phyloP scores from a whole-genome alignment of 1,140 invertebrate species.

The Cherax destructor region DNA sequence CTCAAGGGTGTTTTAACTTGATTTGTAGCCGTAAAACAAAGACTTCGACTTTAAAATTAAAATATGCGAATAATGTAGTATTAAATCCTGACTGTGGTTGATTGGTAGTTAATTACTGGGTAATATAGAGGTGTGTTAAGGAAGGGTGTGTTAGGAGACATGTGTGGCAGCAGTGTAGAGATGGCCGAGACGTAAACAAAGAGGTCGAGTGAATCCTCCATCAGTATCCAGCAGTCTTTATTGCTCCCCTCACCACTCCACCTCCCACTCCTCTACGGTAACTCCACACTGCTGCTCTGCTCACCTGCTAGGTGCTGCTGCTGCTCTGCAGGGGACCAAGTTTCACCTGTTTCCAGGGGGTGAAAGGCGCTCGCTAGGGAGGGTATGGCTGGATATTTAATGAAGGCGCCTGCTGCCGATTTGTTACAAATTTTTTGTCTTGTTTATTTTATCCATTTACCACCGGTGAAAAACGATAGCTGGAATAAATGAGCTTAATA shows the following conservation, averaged over 20 bases:
- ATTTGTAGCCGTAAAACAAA: neutral
- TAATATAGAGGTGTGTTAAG: too few relatives aligned
- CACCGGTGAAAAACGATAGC: too few relatives aligned
- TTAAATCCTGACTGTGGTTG: too few relatives aligned
- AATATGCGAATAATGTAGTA: neutral
- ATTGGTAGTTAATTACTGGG: too few relatives aligned
- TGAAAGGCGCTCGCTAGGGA: neutral
- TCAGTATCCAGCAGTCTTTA: neutral
- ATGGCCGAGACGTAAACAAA: slow-evolving; percentile 43
- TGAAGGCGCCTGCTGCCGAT: neutral
- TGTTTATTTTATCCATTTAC: neutral
- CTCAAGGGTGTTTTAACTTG: neutral
- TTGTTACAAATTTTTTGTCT: neutral
- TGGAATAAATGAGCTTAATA: too few relatives aligned
- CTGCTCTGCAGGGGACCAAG: neutral
- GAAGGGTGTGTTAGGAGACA: neutral
- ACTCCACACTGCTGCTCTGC: neutral
- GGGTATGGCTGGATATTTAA: neutral
- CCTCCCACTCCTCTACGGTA: neutral
- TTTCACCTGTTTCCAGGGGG: neutral
- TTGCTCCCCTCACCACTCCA: neutral
- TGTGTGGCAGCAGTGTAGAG: slow-evolving; percentile 17
- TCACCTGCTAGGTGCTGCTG: neutral
- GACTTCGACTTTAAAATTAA: neutral
- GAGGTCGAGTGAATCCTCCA: neutral